Conservation (phyloP, 2,113 vertebrate species). For the Sturnira hondurensis region DNA sequence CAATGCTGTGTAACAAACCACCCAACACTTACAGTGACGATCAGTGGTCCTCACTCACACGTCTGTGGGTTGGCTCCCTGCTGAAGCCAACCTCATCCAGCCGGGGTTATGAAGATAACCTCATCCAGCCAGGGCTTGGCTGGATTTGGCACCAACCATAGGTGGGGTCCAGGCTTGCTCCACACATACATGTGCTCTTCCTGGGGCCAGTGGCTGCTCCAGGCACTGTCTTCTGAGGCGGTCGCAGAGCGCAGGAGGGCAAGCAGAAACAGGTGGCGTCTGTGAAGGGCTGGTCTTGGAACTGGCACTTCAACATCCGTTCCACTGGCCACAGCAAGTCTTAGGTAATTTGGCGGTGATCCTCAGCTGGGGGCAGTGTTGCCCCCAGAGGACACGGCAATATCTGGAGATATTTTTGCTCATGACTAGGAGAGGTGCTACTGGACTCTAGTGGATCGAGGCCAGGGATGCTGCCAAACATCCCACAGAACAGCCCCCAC, state of each 20-base stretch:
- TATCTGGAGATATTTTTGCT: background rate
- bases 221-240: background rate
- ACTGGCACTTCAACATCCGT: background rate
- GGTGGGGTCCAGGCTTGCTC: background rate
- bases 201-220: background rate
- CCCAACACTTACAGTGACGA: accelerated
- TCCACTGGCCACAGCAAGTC: background rate
- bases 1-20: background rate
- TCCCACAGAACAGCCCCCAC: background rate
- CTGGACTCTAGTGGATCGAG: background rate
- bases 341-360: no score
- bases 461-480: no score
- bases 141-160: accelerated
- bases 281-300: background rate
- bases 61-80: accelerated
- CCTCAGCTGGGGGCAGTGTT: background rate
- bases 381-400: background rate
- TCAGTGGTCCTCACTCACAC: background rate
- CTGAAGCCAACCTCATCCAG: background rate
- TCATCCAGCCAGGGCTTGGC: background rate
- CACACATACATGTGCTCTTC: accelerated
- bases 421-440: no score
- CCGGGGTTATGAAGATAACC: background rate
- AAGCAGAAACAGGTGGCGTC: background rate
- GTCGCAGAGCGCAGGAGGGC: accelerated